Base-by-base conservation (phyloP, 2,797 vertebrate species). In the Antennarius maculatus region DNA sequence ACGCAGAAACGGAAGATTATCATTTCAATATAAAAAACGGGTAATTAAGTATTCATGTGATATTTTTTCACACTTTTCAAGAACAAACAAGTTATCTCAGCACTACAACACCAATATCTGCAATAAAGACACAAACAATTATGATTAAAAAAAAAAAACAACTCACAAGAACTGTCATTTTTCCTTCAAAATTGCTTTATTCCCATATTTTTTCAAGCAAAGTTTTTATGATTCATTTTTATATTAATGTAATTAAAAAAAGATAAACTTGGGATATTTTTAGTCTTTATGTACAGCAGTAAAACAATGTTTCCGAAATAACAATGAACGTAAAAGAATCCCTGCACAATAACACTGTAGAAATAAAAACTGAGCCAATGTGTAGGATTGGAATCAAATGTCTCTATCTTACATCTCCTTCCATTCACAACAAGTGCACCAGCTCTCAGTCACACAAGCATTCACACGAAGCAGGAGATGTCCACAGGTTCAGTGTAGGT, bases 211-310 rank as follows among this genome's bases (percentile, higher is more conserved):
- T 88, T 83, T 86, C 69, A 76, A 87, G 81, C 81, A 83, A 74
- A 57, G 46, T 72, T 87, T 83, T 84, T 74, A 68, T 54, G 54
- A 69, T 71, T 77, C 31, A 34, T 60, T 85, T 92, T 80, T 92
- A 88, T 89, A 90, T 81, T 80, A 88, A 90, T 81, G 84, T 88
- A 76, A 87, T 88, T 83, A 84, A 93, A 92, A 91, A 90, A 92
- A 87, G 82, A 89, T 88, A 91, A 92, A 91, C 84, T 82, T 76
- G 76, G 74, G 66, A 85, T 77, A 13, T 69, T 84, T 83, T 63
- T 75, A 34, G 74, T 82, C 71, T 85, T 77, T 84, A 92, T 86
- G 74, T 89, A 91, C 88, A 92, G 71, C 85, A 84, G 87, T 68
- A 83, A 76, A 83, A 83, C 54, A 73, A 74, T 42, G 31, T 73